These are phyloP conservation scores for Sacculina carcini DNA, from an alignment of 2,888 invertebrate species.

Conservation along the genomic window DNA sequence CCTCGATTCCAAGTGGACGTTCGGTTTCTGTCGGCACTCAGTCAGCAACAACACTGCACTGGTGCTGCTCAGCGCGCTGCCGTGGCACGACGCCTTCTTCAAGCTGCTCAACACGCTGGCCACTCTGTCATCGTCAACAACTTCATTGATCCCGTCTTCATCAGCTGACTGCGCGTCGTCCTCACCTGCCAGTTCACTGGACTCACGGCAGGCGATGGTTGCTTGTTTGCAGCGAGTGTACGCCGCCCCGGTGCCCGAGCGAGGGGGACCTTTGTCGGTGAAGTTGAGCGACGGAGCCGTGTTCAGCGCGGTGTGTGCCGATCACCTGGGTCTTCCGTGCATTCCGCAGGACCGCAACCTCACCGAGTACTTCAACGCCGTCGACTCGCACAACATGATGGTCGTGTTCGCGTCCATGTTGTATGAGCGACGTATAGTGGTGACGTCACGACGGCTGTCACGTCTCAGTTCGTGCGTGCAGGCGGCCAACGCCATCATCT, in stretches of 20 bases:
- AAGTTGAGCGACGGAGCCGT: slow-evolving; percentile 16
- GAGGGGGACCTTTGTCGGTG: slow-evolving; percentile 11
- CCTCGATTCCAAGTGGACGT: slow-evolving; percentile 81
- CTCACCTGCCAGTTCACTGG: too few relatives aligned
- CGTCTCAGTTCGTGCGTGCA: slow-evolving; percentile 75
- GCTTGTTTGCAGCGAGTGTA: slow-evolving; percentile 10
- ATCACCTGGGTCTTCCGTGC: slow-evolving; percentile 58
- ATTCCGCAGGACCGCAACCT: slow-evolving; percentile 90
- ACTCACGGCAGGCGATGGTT: too few relatives aligned
- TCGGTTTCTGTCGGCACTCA: slow-evolving; percentile 88
- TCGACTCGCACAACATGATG: slow-evolving; percentile 81
- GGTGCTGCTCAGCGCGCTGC: slow-evolving; percentile 60
- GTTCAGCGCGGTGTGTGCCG: slow-evolving; percentile 49
- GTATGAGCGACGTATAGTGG: slow-evolving; percentile 72
- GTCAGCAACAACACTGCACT: slow-evolving; percentile 62
- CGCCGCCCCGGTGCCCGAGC: slow-evolving; percentile 9
- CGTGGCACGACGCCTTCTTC: slow-evolving; percentile 92
- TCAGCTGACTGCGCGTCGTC: too few relatives aligned
- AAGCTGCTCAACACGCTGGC: slow-evolving; percentile 23
- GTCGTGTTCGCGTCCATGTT: slow-evolving; percentile 82
- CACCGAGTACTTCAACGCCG: slow-evolving; percentile 92
- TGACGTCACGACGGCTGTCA: slow-evolving; percentile 67
- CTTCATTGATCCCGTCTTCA: neutral
- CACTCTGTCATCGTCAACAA: neutral
- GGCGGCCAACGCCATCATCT: slow-evolving; percentile 75